Conservation (phyloP, 2,113 vertebrate genomes). For the Cyprinodon brontotheroides region DNA sequence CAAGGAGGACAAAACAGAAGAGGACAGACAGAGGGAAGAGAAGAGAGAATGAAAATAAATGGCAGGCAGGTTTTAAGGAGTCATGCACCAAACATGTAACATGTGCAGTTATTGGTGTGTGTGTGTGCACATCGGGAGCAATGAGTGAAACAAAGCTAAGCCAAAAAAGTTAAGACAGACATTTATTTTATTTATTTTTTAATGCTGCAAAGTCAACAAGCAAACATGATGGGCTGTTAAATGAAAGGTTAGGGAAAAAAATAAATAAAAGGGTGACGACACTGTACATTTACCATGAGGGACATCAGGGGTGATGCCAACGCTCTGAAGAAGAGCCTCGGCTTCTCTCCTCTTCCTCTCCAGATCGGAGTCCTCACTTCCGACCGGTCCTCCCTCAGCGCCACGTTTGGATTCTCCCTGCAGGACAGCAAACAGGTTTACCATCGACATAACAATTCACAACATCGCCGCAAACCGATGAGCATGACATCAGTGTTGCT, state of each 20-base stretch:
- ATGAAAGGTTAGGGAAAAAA: slow-evolving; percentile 7
- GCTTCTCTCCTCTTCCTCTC: slow-evolving; percentile 97
- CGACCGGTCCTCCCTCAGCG: slow-evolving; percentile 69
- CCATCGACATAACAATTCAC: neutral
- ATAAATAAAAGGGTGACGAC: slow-evolving; percentile 18
- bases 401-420: slow-evolving; percentile 73
- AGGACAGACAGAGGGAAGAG: slow-evolving; percentile 60
- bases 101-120: slow-evolving; percentile 34
- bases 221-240: slow-evolving; percentile 31
- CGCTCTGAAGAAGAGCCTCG: slow-evolving; percentile 95
- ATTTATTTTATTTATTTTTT: neutral
- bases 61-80: slow-evolving; percentile 65
- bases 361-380: slow-evolving; percentile 93
- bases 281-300: slow-evolving; percentile 84
- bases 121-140: slow-evolving; percentile 6
- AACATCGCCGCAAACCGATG: neutral
- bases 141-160: slow-evolving; percentile 37
- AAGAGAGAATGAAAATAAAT: slow-evolving; percentile 77
- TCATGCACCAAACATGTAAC: slow-evolving; percentile 62
- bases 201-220: slow-evolving; percentile 23
- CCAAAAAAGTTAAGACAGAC: slow-evolving; percentile 36
- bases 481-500: slow-evolving; percentile 1
- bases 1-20: slow-evolving; percentile 48
- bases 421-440: neutral
- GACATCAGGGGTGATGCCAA: slow-evolving; percentile 91